Conservation (phyloP, 2,113 vertebrate species). For the Vicugna pacos region DNA sequence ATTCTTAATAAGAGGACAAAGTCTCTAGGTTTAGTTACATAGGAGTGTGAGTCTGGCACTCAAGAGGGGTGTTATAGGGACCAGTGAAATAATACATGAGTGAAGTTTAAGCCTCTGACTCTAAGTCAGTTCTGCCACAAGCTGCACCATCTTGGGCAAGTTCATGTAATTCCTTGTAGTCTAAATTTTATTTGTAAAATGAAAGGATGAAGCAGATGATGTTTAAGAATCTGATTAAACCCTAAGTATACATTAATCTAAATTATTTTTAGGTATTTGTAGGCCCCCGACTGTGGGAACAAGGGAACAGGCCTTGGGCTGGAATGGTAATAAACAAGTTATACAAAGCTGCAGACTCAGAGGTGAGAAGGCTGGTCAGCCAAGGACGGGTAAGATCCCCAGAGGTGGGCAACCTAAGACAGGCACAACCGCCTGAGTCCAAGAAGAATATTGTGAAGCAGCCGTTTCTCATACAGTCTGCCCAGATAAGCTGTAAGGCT, state of each 20-base stretch:
- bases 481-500: too few species aligned
- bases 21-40: constrained; percentile 1
- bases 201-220: not conserved
- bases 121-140: not conserved
- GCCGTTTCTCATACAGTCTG: too few species aligned
- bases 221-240: not conserved
- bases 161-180: not conserved
- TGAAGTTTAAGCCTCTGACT: not conserved
- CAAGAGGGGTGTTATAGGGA: not conserved
- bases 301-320: too few species aligned
- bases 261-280: constrained; percentile 12
- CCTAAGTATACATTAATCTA: not conserved
- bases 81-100: not conserved
- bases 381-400: too few species aligned
- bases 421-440: too few species aligned
- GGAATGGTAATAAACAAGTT: too few species aligned
- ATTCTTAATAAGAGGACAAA: not conserved
- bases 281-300: too few species aligned
- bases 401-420: too few species aligned
- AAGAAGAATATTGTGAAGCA: too few species aligned
- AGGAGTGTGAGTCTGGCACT: not conserved
- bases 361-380: too few species aligned
- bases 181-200: constrained; percentile 34
- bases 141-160: not conserved
- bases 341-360: too few species aligned